Percentiles rank a stretch among this genome's conserved stretches.
phyloP scores from a whole-genome alignment of 2,888 invertebrate species.

The Nasonovia ribisnigri region DNA sequence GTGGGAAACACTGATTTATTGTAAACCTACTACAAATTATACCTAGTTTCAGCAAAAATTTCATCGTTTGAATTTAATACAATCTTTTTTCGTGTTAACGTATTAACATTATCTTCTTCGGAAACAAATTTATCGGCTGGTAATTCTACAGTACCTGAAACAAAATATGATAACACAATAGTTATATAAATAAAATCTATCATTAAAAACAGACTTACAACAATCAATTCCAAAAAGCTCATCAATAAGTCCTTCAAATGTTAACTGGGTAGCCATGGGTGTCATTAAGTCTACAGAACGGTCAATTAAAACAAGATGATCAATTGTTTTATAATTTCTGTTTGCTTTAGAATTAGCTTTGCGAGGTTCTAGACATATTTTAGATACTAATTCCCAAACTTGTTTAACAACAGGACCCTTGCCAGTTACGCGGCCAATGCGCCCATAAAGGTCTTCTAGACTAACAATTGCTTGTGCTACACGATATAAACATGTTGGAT shows the following conservation, averaged over 20 bases:
- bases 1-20: neutral
- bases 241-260: constrained; percentile 97
- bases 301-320: constrained; percentile 91
- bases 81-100: constrained; percentile 80
- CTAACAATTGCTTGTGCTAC: constrained; percentile 88
- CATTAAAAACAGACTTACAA: constrained; percentile 71
- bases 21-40: constrained; percentile 26
- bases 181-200: neutral
- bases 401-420: constrained; percentile 90
- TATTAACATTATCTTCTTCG: constrained; percentile 76
- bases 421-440: constrained; percentile 89
- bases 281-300: constrained; percentile 92
- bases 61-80: constrained; percentile 91
- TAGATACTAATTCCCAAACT: constrained; percentile 88
- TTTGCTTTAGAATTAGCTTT: constrained; percentile 72
- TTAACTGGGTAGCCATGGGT: constrained; percentile 92
- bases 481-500: constrained; percentile 88
- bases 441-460: constrained; percentile 89
- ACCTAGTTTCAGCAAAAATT: constrained; percentile 84
- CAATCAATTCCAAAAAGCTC: constrained; percentile 91
- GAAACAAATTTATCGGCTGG: constrained; percentile 87
- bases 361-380: constrained; percentile 76
- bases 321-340: constrained; percentile 76
- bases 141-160: constrained; percentile 81
- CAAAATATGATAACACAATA: neutral